Evolutionary conservation across 2,797 vertebrate genomes (phyloP).

Genomic region (Dermochelys coriacea): DNA sequence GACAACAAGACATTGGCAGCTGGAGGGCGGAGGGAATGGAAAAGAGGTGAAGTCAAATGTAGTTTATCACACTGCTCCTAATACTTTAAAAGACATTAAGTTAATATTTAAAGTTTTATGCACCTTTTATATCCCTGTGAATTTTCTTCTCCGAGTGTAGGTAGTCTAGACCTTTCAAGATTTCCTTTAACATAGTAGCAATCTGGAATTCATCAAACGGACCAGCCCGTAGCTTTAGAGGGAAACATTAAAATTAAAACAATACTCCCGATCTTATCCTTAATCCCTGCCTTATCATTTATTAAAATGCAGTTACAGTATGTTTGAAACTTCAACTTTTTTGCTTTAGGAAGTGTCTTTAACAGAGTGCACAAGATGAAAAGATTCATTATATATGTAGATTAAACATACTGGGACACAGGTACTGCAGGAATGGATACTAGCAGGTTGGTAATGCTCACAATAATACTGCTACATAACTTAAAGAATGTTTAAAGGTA

Average conservation of each 20-base stretch:
- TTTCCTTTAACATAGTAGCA: slow-evolving; percentile 88
- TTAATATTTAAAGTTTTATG: background rate
- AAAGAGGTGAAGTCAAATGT: background rate
- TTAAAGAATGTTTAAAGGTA: background rate
- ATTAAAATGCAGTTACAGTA: background rate
- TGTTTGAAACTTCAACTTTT: background rate
- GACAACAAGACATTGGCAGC: slow-evolving; percentile 88
- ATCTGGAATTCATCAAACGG: slow-evolving; percentile 89
- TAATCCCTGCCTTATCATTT: background rate
- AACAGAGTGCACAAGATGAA: background rate
- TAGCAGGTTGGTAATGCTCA: background rate
- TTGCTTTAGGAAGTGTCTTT: background rate
- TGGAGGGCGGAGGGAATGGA: slow-evolving; percentile 44
- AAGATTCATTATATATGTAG: background rate
- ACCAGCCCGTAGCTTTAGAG: slow-evolving; percentile 82
- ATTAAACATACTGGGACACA: background rate
- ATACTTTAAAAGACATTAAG: background rate
- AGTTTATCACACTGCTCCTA: background rate
- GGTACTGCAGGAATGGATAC: background rate
- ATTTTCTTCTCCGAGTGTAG: slow-evolving; percentile 89
- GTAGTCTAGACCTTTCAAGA: slow-evolving; percentile 88
- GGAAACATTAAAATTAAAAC: slow-evolving; percentile 23
- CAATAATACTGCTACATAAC: background rate
- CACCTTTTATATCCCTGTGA: slow-evolving; percentile 89
- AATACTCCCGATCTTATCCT: background rate